Conservation (phyloP, 2,888 invertebrate species). For the Andrena chrysosceles region DNA sequence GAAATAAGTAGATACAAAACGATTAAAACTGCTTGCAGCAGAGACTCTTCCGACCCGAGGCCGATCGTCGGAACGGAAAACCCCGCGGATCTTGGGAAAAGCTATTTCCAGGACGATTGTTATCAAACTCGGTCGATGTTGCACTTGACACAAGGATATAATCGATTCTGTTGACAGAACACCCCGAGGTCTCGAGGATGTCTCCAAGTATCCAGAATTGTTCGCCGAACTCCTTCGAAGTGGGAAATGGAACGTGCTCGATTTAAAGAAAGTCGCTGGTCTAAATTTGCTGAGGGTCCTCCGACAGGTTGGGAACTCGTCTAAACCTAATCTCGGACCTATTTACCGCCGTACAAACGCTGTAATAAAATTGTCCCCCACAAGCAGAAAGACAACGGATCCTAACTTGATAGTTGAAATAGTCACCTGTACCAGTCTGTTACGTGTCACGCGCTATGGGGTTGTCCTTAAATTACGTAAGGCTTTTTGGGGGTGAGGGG, state of each 20-base stretch:
- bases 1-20: not conserved
- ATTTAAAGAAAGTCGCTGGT: conserved; percentile 89
- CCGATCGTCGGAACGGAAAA: not conserved
- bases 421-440: too few species aligned
- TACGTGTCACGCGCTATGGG: too few species aligned
- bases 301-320: conserved; percentile 77
- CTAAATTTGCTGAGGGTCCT: conserved; percentile 88
- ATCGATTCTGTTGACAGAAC: conserved; percentile 86
- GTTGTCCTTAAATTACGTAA: too few species aligned
- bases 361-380: too few species aligned
- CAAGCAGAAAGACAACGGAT: too few species aligned
- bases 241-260: conserved; percentile 88
- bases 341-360: not conserved
- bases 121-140: conserved; percentile 10
- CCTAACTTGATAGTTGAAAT: too few species aligned
- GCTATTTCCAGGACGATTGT: conserved; percentile 10
- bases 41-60: not conserved
- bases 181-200: conserved; percentile 92
- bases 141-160: conserved; percentile 17
- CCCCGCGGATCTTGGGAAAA: not conserved
- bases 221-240: conserved; percentile 88
- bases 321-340: conserved; percentile 5
- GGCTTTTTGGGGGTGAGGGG: too few species aligned
- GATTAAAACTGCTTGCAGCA: not conserved
- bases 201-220: conserved; percentile 89